Percentiles rank a stretch among this genome's conserved stretches.
These are phyloP conservation scores for Acropternis orthonyx DNA, from an alignment of 2,797 vertebrate genomes.

Conservation along the genomic window DNA sequence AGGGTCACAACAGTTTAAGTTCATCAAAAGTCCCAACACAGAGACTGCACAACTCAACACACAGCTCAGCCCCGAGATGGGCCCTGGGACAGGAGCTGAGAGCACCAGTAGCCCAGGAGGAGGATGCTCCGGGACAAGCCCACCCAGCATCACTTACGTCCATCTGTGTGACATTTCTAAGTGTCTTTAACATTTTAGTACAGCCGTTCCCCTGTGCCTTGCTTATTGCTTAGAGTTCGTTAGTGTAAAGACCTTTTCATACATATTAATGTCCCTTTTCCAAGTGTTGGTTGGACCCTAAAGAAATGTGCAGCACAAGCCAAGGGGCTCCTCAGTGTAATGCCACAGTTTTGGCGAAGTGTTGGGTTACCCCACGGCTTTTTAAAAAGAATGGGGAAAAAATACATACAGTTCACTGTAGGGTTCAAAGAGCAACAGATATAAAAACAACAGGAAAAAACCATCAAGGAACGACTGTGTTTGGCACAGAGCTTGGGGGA, in stretches of 20 bases:
- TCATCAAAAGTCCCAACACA: neutral
- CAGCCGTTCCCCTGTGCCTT: fast-evolving
- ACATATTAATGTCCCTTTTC: neutral
- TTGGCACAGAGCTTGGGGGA: neutral
- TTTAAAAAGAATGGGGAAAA: neutral
- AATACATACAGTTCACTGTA: fast-evolving
- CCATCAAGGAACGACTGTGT: no score
- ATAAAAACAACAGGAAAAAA: neutral
- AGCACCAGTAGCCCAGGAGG: neutral
- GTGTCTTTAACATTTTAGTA: fast-evolving
- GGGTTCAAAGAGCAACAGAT: neutral
- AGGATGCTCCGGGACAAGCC: neutral
- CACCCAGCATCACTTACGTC: fast-evolving
- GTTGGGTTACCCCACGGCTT: fast-evolving
- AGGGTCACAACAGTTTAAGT: neutral
- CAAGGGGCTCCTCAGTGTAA: neutral
- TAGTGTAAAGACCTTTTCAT: neutral
- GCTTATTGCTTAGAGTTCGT: neutral
- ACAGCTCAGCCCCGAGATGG: fast-evolving
- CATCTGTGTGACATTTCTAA: neutral
- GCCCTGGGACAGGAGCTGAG: fast-evolving
- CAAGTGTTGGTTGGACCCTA: neutral
- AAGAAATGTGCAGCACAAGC: neutral
- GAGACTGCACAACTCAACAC: neutral
- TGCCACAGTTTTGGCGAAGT: neutral